phyloP scores from a whole-genome alignment of 1,140 invertebrate species.

The Carposina sasakii region DNA sequence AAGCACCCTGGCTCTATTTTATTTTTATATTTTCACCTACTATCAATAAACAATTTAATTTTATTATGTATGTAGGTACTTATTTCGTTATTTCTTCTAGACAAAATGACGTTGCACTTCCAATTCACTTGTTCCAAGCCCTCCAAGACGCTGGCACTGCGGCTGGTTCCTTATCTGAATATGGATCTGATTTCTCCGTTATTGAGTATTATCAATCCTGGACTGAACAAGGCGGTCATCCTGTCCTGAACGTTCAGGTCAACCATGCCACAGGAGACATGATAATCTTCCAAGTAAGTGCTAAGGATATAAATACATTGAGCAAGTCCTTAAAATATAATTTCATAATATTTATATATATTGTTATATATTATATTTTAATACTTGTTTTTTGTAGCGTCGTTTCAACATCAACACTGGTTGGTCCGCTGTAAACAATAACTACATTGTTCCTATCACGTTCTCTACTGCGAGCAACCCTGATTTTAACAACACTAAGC shows the following conservation, averaged over 20 bases:
- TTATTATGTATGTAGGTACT: too few species aligned
- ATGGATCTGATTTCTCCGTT: conserved; percentile 45
- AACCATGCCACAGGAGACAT: conserved; percentile 64
- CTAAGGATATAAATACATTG: not conserved
- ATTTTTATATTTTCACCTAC: too few species aligned
- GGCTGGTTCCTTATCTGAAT: conserved; percentile 36
- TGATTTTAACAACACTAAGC: conserved; percentile 67
- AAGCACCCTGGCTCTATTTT: too few species aligned
- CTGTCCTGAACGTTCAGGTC: conserved; percentile 65
- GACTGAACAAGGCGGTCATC: conserved; percentile 70
- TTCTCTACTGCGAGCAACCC: conserved; percentile 57
- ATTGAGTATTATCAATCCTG: conserved; percentile 69
- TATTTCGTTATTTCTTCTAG: too few species aligned
- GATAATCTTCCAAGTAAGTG: conserved; percentile 67
- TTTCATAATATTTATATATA: not conserved
- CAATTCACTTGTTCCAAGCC: conserved; percentile 79
- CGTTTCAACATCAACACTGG: conserved; percentile 59
- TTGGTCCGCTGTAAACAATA: conserved; percentile 22
- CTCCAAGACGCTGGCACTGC: conserved; percentile 70
- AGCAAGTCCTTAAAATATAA: not conserved
- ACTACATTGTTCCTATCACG: conserved; percentile 74
- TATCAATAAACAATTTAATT: too few species aligned
- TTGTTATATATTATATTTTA: not conserved
- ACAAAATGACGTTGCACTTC: conserved; percentile 72
- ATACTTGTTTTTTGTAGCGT: conserved; percentile 39